Base-by-base conservation (phyloP, 37 sponge, comb jelly and placozoan genomes). In the Axinella damicornis region DNA sequence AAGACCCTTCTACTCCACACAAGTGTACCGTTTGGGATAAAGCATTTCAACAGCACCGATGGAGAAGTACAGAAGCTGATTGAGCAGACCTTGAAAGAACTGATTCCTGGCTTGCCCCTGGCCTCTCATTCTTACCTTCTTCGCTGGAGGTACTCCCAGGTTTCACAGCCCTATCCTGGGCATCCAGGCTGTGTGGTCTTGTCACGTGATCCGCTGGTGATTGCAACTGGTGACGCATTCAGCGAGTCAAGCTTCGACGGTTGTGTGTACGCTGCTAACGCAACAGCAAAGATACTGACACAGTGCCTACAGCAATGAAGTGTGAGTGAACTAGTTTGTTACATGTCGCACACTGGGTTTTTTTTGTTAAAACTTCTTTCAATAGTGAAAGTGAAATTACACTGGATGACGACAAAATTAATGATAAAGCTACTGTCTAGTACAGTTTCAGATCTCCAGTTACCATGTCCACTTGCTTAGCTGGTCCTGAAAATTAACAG, bases 391-490 rank as follows among this genome's bases (percentile, higher is more conserved):
- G 9, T 46, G 4, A 46, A 46, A 46, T 46, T 46, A 12, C 46
- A 46, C 4, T 46, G 46, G 46, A 4, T 46, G 46, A 46, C 9
- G 46, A 46, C 46, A 46, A 46, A 46, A 46, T 46, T 9, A 46
- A 46, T 46, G 9, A 12, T 57, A 14, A 9, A 79, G 69, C 13
- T 22, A 18, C 30, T 2, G 21, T n/a, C 83, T 76, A 97, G 57
- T 92, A 91, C 6, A 98, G 87, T 81, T 95, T 98, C 28, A 98
- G 70, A 67, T 95, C 88, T 57, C 98, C 96, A 41, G 98, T 95
- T 25, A 90, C 84, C 54, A 60, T 55, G 71, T 98, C 92, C 21
- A 98, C 64, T 32, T 68, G 39, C 2, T 65, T 65, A n/a, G 77
- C 73, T 57, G 85, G 74, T 25, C 87, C 94, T 93, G 73, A n/a